phyloP scores from a whole-genome alignment of 2,888 invertebrate species.

The Oscheius onirici region DNA sequence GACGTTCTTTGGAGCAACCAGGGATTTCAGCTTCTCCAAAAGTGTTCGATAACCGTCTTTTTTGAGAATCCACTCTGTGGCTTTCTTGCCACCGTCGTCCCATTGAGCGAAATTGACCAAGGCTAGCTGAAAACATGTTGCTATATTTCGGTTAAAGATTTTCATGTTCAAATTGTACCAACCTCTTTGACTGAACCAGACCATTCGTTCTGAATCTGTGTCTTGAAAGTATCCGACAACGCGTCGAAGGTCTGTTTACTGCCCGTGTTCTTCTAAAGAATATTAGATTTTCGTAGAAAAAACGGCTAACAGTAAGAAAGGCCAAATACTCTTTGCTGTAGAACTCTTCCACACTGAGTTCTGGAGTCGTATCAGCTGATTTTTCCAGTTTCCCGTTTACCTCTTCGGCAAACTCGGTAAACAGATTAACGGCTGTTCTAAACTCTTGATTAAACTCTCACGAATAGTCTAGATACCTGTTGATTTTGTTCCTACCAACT shows the following conservation, averaged over 20 bases:
- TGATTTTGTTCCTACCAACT: neutral
- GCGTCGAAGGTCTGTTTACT: constrained; percentile 3
- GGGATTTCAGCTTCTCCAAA: constrained; percentile 40
- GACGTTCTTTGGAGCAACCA: constrained; percentile 41
- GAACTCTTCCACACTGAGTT: constrained; percentile 2
- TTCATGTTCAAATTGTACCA: too few relatives aligned
- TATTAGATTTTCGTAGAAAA: neutral
- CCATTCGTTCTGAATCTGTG: constrained; percentile 59
- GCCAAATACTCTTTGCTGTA: neutral
- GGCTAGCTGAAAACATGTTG: constrained; percentile 44
- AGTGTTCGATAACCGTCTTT: constrained; percentile 35
- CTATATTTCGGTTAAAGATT: too few relatives aligned
- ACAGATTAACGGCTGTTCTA: constrained; percentile 5
- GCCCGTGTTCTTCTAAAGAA: neutral
- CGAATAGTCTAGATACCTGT: neutral
- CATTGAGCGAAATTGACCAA: constrained; percentile 52
- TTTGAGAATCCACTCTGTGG: constrained; percentile 43
- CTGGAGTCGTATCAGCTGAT: neutral
- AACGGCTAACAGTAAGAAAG: neutral
- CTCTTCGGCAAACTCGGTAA: constrained; percentile 2
- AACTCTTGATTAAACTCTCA: neutral
- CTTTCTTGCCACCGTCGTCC: constrained; percentile 47
- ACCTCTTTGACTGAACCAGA: constrained; percentile 52
- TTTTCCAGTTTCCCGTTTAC: neutral
- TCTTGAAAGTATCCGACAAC: neutral